Evolutionary conservation across 2,113 vertebrate species (phyloP).

Genomic region (Amphiprion ocellaris): DNA sequence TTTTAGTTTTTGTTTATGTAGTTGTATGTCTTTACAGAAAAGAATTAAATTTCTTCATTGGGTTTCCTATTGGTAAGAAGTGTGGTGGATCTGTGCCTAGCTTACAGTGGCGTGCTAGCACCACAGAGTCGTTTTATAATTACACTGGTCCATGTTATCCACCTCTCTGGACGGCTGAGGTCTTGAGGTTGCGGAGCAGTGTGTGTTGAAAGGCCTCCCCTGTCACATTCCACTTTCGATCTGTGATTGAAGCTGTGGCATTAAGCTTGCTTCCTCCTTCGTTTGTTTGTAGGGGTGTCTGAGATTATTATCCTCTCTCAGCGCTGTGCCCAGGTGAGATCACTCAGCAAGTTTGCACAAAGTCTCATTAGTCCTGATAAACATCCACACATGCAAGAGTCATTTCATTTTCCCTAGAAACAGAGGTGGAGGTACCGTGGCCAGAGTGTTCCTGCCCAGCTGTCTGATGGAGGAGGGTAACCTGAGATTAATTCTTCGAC

Average conservation of each 20-base stretch:
- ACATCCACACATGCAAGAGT: conserved; percentile 5
- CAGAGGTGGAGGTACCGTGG: conserved; percentile 19
- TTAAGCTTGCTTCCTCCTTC: conserved; percentile 1
- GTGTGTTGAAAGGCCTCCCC: neutral
- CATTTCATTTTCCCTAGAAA: conserved; percentile 36
- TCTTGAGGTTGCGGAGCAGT: neutral
- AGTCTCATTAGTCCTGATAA: conserved; percentile 46
- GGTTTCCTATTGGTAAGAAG: neutral
- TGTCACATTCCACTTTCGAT: conserved; percentile 24
- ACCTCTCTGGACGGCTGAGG: neutral
- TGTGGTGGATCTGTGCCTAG: neutral
- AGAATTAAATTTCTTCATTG: no score
- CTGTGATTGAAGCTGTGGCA: neutral
- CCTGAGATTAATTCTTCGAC: conserved; percentile 54
- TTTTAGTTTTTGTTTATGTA: no score
- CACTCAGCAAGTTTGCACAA: conserved; percentile 36
- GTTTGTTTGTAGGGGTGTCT: conserved; percentile 38
- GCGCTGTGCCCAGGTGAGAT: conserved; percentile 21
- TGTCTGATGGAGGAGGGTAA: conserved; percentile 59
- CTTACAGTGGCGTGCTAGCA: neutral
- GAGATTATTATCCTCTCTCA: conserved; percentile 43
- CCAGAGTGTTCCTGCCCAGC: conserved; percentile 21
- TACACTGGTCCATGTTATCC: neutral
- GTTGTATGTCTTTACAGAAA: no score
- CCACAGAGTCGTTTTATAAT: conserved; percentile 1